Percentiles rank a stretch among this genome's conserved stretches.
Evolutionary conservation across 2,888 invertebrate genomes (phyloP).

Genomic region (Linnaemya vulpina): DNA sequence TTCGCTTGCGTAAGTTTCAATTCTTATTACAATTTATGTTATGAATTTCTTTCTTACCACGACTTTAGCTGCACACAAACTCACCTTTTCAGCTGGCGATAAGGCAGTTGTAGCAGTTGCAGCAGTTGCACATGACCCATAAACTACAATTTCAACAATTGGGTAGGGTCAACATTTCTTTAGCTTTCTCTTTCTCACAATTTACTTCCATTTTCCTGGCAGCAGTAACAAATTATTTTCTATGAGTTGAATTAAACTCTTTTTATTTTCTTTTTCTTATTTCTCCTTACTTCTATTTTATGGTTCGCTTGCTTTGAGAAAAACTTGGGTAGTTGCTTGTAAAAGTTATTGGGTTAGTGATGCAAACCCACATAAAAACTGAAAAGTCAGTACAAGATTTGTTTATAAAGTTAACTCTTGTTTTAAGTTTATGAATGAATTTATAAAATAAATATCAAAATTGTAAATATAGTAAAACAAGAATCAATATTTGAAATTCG

Average conservation of each 20-base stretch:
- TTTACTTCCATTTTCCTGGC: conserved; percentile 9
- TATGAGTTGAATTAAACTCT: conserved; percentile 18
- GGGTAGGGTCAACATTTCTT: conserved; percentile 62
- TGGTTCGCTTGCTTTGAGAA: neutral
- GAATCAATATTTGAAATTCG: conserved; percentile 30
- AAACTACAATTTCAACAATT: conserved; percentile 58
- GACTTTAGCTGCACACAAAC: conserved; percentile 25
- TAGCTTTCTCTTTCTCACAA: conserved; percentile 31
- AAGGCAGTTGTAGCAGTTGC: conserved; percentile 52
- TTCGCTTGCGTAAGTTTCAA: conserved; percentile 28
- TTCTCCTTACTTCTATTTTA: neutral
- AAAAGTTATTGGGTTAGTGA: conserved; percentile 21
- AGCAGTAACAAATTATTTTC: conserved; percentile 15
- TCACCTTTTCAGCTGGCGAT: conserved; percentile 31
- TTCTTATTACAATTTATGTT: conserved; percentile 4
- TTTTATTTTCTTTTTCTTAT: neutral
- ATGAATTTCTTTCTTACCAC: conserved; percentile 27
- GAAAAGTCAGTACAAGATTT: conserved; percentile 1
- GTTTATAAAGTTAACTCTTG: conserved; percentile 2
- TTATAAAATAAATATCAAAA: conserved; percentile 2
- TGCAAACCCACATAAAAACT: conserved; percentile 40
- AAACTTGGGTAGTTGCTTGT: neutral
- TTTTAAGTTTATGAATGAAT: conserved; percentile 50
- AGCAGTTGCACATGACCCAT: conserved; percentile 67
- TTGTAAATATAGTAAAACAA: conserved; percentile 61